Percentiles rank a stretch among this genome's conserved stretches.
These are phyloP conservation scores for Armadillidium nasatum DNA, from an alignment of 1,140 invertebrate genomes.

Conservation along the genomic window DNA sequence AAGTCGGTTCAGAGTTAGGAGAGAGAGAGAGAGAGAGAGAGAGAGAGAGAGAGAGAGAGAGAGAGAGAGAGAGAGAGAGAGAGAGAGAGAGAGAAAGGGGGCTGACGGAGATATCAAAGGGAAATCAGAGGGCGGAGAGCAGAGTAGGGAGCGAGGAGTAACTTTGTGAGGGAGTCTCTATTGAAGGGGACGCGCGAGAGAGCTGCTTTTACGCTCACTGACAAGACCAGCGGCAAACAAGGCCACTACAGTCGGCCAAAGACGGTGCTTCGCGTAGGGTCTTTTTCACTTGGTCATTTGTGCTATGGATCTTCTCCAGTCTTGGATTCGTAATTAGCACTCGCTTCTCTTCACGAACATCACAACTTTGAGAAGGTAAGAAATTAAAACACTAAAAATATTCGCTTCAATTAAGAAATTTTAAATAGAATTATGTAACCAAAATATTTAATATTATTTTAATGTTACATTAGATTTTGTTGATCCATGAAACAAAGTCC, in stretches of 20 bases:
- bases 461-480: too few relatives aligned
- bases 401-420: too few relatives aligned
- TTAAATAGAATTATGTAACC: too few relatives aligned
- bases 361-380: too few relatives aligned
- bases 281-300: not conserved
- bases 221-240: not conserved
- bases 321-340: not conserved
- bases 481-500: too few relatives aligned
- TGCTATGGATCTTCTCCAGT: not conserved
- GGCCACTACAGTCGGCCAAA: constrained; percentile 1
- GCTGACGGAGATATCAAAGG: not conserved
- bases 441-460: too few relatives aligned
- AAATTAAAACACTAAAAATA: too few relatives aligned
- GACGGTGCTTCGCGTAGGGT: not conserved
- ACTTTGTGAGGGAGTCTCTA: too few relatives aligned
- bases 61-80: too few relatives aligned
- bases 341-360: too few relatives aligned
- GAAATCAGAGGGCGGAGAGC: constrained; percentile 7
- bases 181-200: not conserved
- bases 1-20: not conserved
- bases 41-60: too few relatives aligned
- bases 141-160: not conserved
- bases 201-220: not conserved
- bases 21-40: too few relatives aligned
- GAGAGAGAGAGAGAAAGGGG: not conserved